Percentiles rank a stretch among this genome's conserved stretches.
Conservation (phyloP, 2,888 invertebrate species). For the Tenodera sinensis region DNA sequence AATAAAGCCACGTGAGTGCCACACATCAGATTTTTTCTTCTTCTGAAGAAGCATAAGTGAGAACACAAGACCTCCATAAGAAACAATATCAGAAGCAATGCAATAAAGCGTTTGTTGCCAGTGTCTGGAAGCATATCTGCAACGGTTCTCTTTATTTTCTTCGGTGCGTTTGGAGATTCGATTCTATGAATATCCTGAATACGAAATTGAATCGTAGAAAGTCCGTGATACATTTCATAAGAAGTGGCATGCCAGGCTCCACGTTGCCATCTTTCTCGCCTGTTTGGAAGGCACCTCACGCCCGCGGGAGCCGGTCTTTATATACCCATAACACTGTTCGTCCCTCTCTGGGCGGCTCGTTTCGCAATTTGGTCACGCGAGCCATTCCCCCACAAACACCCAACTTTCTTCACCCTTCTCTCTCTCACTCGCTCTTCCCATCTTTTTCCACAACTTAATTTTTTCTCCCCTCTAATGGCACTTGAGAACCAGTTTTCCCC, state of each 20-base stretch:
- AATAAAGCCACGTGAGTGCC: no score
- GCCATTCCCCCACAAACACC: constrained; percentile 38
- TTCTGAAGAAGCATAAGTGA: no score
- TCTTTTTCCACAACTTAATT: neutral
- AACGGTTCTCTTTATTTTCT: neutral
- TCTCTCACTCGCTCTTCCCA: constrained; percentile 35
- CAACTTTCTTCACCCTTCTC: constrained; percentile 29
- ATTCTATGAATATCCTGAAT: neutral
- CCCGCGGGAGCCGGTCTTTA: neutral
- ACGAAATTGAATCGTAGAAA: neutral
- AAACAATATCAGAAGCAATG: neutral
- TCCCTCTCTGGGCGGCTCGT: constrained; percentile 42
- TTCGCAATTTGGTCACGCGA: constrained; percentile 48
- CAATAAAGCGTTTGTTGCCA: neutral
- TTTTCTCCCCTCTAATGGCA: neutral
- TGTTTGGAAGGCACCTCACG: neutral
- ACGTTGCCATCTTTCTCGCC: neutral
- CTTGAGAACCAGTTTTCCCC: neutral
- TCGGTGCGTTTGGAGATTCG: neutral
- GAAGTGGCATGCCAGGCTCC: neutral
- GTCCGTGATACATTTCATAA: neutral
- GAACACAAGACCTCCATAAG: no score
- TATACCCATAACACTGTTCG: constrained; percentile 10
- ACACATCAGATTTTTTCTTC: no score
- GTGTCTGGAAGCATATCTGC: neutral